These are phyloP conservation scores for Alviniconcha marisindica DNA, from an alignment of 1,140 invertebrate genomes.

Conservation along the genomic window DNA sequence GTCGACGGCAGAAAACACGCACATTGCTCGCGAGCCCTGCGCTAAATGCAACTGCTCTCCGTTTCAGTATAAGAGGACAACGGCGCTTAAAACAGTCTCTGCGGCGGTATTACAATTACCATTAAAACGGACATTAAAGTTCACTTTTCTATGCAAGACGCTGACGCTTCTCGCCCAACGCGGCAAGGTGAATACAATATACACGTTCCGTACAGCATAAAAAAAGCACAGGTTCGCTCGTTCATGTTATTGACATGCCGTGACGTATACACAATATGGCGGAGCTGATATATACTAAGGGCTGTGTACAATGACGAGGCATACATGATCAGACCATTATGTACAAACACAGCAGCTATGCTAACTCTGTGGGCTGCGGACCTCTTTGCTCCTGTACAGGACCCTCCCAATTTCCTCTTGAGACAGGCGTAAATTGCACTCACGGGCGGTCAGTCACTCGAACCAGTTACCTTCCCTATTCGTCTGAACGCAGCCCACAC, in stretches of 20 bases:
- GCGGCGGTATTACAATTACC: too few relatives aligned
- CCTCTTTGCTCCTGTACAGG: background rate
- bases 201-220: background rate
- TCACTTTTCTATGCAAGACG: too few relatives aligned
- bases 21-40: too few relatives aligned
- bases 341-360: background rate
- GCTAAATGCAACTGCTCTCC: too few relatives aligned
- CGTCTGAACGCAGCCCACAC: background rate
- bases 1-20: too few relatives aligned
- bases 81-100: too few relatives aligned
- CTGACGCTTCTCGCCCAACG: too few relatives aligned
- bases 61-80: too few relatives aligned
- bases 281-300: background rate
- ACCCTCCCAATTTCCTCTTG: background rate
- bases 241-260: background rate
- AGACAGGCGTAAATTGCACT: conserved; percentile 1
- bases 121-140: background rate
- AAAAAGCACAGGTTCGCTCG: background rate
- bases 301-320: conserved; percentile 34
- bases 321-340: background rate
- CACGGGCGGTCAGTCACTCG: background rate
- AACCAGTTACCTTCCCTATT: background rate
- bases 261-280: background rate
- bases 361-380: background rate
- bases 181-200: background rate